Base-by-base conservation (phyloP, 2,113 vertebrate genomes). In the Stercorarius parasiticus region DNA sequence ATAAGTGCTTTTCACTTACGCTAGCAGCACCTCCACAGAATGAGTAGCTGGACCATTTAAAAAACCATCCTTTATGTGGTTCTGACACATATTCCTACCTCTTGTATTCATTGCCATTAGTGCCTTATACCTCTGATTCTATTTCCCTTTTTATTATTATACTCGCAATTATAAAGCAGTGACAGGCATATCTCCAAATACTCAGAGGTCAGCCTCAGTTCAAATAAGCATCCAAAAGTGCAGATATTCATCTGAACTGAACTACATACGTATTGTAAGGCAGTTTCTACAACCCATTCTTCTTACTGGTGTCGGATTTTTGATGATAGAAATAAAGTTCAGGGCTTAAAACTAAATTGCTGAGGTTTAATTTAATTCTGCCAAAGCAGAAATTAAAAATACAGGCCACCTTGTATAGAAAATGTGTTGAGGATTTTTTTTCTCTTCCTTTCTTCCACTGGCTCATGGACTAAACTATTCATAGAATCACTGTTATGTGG, bases 61-160 rank as follows among this genome's bases (percentile, higher is more conserved):
- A 78, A 78, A 96, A 88, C 67, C 18, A 81, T 78, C 38, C 32
- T 72, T 66, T 93, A 29, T 76, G 36, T 93, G 40, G 6, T 71
- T 90, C 43, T 95, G 86, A 90, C 82, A 93, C n/a, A 17, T 88
- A 78, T 70, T 81, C 42, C 71, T 88, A 21, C 67, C 52, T 83
- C 66, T 62, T 70, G 25, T 80, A 66, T 88, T 83, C 64, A 36
- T 45, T 94, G 42, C 27, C 42, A 74, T 84, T 89, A n/a, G 15
- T 2, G 2, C n/a, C 13, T 94, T 82, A 53, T 38, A n/a, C n/a
- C 36, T 94, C 82, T 81, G 53, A 83, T 93, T 95, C 50, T 23
- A 18, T 92, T 92, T 92, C 32, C n/a, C 38, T 80, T 95, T 94
- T 83, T 76, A 88, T 87, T 90, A 49, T 82, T 88, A 50, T 70